Conservation (phyloP, 2,113 vertebrate species). For the Morphnarchus princeps region DNA sequence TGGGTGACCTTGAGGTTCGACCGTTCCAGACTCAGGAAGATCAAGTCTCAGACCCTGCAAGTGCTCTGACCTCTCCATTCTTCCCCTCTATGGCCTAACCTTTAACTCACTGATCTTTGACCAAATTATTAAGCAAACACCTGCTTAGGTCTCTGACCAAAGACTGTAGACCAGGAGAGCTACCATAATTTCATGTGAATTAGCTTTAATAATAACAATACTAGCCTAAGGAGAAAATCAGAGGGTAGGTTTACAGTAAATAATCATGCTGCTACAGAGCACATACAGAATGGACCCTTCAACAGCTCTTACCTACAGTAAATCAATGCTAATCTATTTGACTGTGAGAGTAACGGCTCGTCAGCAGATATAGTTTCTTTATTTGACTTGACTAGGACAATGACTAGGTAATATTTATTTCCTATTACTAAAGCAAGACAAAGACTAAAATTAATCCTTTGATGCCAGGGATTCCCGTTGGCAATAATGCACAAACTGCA, state of each 20-base stretch:
- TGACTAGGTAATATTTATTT: conserved; percentile 55
- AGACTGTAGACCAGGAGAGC: conserved; percentile 71
- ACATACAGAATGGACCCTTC: conserved; percentile 14
- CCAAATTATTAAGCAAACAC: conserved; percentile 98
- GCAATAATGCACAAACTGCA: conserved; percentile 18
- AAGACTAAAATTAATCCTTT: conserved; percentile 59
- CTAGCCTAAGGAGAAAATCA: conserved; percentile 76
- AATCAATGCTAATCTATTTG: conserved; percentile 70
- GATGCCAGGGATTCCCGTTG: conserved; percentile 38
- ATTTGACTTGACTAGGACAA: conserved; percentile 51
- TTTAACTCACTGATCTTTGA: conserved; percentile 98
- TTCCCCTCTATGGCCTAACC: conserved; percentile 86
- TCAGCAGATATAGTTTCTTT: conserved; percentile 57
- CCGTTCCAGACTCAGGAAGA: conserved; percentile 91
- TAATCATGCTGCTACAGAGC: conserved; percentile 60
- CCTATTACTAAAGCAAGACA: conserved; percentile 37
- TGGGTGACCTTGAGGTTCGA: conserved; percentile 98
- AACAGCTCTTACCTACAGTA: conserved; percentile 37
- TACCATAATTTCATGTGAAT: conserved; percentile 86
- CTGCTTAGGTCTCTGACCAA: conserved; percentile 89
- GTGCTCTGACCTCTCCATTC: conserved; percentile 87
- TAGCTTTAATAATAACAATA: conserved; percentile 75
- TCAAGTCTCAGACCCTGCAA: conserved; percentile 93
- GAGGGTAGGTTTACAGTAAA: conserved; percentile 72
- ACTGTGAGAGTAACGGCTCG: conserved; percentile 55